These are phyloP conservation scores for Sakesphorus luctuosus DNA, from an alignment of 2,113 vertebrate genomes.

Conservation along the genomic window DNA sequence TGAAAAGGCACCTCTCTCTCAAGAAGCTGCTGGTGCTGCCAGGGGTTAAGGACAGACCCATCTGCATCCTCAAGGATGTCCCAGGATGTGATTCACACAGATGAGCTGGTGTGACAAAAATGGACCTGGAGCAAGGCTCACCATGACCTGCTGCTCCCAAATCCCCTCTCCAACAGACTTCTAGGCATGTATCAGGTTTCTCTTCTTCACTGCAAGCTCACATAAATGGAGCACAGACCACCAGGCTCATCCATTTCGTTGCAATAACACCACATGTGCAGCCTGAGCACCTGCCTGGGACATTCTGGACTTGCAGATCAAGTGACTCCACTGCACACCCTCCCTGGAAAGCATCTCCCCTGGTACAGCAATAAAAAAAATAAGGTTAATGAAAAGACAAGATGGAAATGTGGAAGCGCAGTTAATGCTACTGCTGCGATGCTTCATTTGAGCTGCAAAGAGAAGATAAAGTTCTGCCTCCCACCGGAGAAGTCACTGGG, in stretches of 20 bases:
- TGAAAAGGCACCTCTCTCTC: not conserved
- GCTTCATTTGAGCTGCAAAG: constrained; percentile 21
- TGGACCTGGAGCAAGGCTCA: not conserved
- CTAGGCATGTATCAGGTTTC: not conserved
- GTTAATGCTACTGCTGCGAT: not conserved
- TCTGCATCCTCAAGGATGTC: not conserved
- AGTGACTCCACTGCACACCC: not conserved
- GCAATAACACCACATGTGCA: rapidly evolving
- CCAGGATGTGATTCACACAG: rapidly evolving
- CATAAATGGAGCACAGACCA: no score
- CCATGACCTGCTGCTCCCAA: not conserved
- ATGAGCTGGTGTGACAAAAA: not conserved
- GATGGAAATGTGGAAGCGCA: not conserved
- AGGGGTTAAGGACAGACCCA: not conserved
- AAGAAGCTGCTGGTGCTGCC: rapidly evolving
- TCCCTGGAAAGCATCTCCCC: not conserved
- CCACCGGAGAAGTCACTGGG: not conserved
- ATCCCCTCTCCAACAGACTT: not conserved
- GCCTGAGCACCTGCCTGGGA: not conserved
- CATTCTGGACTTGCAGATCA: not conserved
- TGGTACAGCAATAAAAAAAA: not conserved
- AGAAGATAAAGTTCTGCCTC: constrained; percentile 50
- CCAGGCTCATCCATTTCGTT: not conserved
- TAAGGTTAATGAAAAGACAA: not conserved
- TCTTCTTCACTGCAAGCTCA: not conserved